Conservation (phyloP, 2,888 invertebrate species). For the Ennomos fuscantarius region DNA sequence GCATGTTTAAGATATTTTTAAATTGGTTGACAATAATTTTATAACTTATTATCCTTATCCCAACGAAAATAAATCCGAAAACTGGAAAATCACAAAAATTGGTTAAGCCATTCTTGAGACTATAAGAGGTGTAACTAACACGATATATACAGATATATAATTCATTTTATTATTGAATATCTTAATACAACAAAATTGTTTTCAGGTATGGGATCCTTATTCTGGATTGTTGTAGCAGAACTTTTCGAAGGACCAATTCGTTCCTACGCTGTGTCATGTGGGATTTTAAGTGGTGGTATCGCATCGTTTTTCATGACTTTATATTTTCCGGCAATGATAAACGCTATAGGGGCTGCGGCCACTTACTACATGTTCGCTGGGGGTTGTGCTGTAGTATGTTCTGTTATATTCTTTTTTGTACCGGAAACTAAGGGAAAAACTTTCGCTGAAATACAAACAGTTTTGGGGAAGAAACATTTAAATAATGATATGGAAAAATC, state of each 20-base stretch:
- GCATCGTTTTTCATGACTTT: conserved; percentile 8
- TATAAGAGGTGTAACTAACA: no score
- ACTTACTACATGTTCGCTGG: conserved; percentile 21
- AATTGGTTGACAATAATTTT: no score
- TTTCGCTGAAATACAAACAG: conserved; percentile 9
- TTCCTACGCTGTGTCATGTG: conserved; percentile 32
- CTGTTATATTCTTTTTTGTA: conserved; percentile 13
- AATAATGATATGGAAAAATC: neutral
- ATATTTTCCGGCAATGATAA: conserved; percentile 19
- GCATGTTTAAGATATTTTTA: no score
- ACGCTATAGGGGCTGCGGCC: conserved; percentile 13
- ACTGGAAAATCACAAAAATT: no score
- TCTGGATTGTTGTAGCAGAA: conserved; percentile 50
- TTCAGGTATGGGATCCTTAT: conserved; percentile 53
- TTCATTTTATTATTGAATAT: no score
- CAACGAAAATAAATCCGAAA: no score
- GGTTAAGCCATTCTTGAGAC: no score
- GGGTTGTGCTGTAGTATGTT: conserved; percentile 2
- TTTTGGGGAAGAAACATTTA: conserved; percentile 8
- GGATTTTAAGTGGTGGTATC: neutral
- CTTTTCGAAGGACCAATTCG: conserved; percentile 50
- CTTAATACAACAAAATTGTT: neutral
- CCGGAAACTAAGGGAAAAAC: conserved; percentile 14
- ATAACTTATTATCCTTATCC: no score
- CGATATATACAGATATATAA: no score